Evolutionary conservation across 2,113 vertebrate genomes (phyloP).

Genomic region (Jaculus jaculus): DNA sequence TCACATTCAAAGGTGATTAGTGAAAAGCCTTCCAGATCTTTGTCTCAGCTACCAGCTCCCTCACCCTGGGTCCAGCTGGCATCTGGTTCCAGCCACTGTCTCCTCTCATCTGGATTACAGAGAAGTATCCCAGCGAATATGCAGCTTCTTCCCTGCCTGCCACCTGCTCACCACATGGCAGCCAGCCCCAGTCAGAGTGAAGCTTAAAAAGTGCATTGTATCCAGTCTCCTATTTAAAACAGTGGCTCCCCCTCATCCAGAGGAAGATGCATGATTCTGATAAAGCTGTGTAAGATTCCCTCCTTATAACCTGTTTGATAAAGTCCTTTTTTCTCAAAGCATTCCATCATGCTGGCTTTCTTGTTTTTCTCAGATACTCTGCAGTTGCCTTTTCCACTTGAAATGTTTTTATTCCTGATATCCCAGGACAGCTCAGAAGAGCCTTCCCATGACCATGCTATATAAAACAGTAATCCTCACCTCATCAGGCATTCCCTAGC

Average conservation of each 20-base stretch:
- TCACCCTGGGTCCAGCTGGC: not conserved
- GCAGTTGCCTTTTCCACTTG: not conserved
- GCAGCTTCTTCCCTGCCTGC: not conserved
- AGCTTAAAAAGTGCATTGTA: not conserved
- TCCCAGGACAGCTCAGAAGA: not conserved
- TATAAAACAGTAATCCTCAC: not conserved
- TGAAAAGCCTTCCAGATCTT: not conserved
- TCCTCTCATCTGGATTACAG: not conserved
- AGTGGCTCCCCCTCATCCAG: not conserved
- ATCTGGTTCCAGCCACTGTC: not conserved
- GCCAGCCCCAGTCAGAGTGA: not conserved
- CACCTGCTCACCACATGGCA: not conserved
- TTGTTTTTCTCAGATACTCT: not conserved
- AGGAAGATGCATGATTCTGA: not conserved
- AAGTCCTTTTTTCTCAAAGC: not conserved
- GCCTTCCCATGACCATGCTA: not conserved
- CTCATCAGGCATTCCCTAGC: not conserved
- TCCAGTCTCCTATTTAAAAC: not conserved
- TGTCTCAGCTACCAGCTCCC: not conserved
- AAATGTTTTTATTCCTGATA: not conserved
- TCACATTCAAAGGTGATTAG: not conserved
- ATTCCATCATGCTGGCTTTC: not conserved
- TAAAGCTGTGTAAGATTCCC: not conserved
- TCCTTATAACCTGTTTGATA: not conserved
- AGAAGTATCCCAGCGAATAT: not conserved